These are phyloP conservation scores for Drosophila heteroneura DNA, from an alignment of 2,888 invertebrate species.

Conservation along the genomic window DNA sequence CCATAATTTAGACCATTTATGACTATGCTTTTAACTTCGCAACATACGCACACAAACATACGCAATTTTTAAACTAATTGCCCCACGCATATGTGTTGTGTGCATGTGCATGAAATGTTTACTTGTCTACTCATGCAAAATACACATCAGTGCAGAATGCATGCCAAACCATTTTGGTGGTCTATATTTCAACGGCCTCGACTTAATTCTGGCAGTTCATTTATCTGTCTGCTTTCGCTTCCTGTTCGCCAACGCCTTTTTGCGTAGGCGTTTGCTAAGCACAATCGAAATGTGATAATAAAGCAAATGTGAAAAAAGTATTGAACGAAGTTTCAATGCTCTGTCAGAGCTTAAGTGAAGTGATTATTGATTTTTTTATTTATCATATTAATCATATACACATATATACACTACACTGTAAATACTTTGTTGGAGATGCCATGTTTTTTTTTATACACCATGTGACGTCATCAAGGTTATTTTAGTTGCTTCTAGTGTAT, in stretches of 20 bases:
- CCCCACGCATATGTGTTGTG: neutral
- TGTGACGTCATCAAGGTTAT: neutral
- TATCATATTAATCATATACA: neutral
- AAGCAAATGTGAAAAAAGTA: neutral
- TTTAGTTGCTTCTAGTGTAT: neutral
- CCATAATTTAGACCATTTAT: constrained; percentile 74
- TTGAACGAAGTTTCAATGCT: constrained; percentile 6
- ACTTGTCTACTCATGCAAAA: constrained; percentile 21
- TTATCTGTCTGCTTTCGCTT: constrained; percentile 10
- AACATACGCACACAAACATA: neutral
- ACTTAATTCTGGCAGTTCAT: constrained; percentile 16
- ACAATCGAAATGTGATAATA: constrained; percentile 6
- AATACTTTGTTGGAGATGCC: neutral
- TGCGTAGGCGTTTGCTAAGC: constrained; percentile 11
- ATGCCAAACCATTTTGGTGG: constrained; percentile 20
- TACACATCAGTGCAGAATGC: constrained; percentile 28
- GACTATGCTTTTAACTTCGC: constrained; percentile 42
- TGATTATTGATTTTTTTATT: neutral
- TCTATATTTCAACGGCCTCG: constrained; percentile 35
- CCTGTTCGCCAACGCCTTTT: constrained; percentile 7
- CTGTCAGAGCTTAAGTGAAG: neutral
- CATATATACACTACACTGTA: neutral
- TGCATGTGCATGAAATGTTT: neutral
- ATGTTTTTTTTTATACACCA: neutral
- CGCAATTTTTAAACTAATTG: constrained; percentile 46